phyloP scores from a whole-genome alignment of 2,888 invertebrate species.

The Nebria brevicollis region DNA sequence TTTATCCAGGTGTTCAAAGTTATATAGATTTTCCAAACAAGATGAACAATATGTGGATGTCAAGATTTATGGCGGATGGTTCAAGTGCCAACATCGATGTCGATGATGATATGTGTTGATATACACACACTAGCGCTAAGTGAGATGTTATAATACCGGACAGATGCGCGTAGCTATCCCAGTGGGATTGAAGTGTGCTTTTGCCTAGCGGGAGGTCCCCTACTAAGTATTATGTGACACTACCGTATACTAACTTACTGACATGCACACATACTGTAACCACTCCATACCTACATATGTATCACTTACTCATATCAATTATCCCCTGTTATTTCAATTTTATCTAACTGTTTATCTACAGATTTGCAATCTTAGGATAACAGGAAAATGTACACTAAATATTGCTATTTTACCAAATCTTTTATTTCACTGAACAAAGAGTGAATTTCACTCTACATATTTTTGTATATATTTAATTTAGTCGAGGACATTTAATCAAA shows the following conservation, averaged over 20 bases:
- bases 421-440: too few relatives aligned
- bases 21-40: slow-evolving; percentile 16
- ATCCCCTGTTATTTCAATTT: neutral
- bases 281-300: neutral
- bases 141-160: slow-evolving; percentile 19
- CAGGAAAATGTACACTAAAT: too few relatives aligned
- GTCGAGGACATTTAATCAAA: too few relatives aligned
- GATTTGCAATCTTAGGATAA: neutral
- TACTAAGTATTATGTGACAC: neutral
- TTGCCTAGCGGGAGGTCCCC: slow-evolving; percentile 6
- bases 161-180: slow-evolving; percentile 29
- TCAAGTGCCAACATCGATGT: slow-evolving; percentile 35
- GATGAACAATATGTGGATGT: slow-evolving; percentile 17
- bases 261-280: neutral
- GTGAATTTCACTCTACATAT: too few relatives aligned
- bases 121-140: slow-evolving; percentile 24
- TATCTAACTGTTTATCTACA: neutral
- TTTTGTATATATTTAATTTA: too few relatives aligned
- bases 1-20: slow-evolving; percentile 31
- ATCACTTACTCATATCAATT: neutral
- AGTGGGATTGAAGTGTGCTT: slow-evolving; percentile 21
- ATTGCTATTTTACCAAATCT: too few relatives aligned
- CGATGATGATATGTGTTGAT: slow-evolving; percentile 28
- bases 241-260: neutral
- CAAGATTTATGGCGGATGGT: slow-evolving; percentile 30